Conservation (phyloP, 92 coral and sea anemone species). For the Zoanthus gigantus region DNA sequence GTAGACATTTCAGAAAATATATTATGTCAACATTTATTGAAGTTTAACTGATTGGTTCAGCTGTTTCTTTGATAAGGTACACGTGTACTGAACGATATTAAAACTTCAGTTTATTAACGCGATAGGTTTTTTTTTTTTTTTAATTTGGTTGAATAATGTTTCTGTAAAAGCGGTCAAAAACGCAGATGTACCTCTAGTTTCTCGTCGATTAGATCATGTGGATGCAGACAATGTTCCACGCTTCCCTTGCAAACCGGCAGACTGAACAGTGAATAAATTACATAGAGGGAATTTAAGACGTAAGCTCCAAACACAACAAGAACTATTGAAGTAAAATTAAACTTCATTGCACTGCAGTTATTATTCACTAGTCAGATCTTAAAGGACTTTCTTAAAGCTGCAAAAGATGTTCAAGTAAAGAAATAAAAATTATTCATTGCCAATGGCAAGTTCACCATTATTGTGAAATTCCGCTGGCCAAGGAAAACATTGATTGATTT, state of each 20-base stretch:
- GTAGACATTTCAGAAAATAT: conserved; percentile 10
- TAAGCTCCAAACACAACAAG: conserved; percentile 78
- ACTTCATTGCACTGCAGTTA: conserved; percentile 40
- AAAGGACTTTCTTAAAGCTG: not conserved
- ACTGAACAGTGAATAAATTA: conserved; percentile 83
- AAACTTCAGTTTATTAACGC: not conserved
- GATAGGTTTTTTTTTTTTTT: not conserved
- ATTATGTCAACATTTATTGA: not conserved
- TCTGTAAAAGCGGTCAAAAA: not conserved
- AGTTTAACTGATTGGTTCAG: not conserved
- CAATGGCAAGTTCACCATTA: conserved; percentile 1
- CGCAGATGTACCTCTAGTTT: conserved; percentile 67
- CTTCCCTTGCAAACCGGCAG: conserved; percentile 87
- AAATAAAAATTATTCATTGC: not conserved
- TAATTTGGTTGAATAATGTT: not conserved
- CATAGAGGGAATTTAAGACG: conserved; percentile 80
- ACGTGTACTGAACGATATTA: not conserved
- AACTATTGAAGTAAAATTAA: conserved; percentile 80
- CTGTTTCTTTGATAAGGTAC: not conserved
- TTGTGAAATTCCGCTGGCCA: conserved; percentile 19
- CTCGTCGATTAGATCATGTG: conserved; percentile 72
- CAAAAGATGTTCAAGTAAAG: not conserved
- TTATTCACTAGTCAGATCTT: not conserved
- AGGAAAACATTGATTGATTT: not conserved
- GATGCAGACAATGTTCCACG: conserved; percentile 69